Evolutionary conservation across 2,888 invertebrate genomes (phyloP).

Genomic region (Lapara coniferarum): DNA sequence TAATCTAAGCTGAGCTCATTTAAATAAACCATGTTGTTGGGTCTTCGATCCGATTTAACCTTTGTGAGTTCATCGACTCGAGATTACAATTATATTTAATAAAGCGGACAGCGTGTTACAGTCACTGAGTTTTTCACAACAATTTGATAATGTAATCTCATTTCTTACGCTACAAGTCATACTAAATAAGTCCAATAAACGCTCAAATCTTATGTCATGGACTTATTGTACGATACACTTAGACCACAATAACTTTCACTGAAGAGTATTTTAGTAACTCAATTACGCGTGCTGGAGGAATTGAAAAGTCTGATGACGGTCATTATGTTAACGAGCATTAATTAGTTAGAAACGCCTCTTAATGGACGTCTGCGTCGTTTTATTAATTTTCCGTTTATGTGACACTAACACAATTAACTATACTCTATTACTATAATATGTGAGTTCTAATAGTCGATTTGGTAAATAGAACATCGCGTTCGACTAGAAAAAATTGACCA

Average conservation of each 20-base stretch:
- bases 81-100: conserved; percentile 46
- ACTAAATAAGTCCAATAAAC: background rate
- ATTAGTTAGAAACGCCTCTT: conserved; percentile 11
- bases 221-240: background rate
- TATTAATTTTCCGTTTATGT: conserved; percentile 4
- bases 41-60: conserved; percentile 38
- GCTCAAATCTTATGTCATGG: background rate
- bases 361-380: background rate
- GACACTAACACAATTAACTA: background rate
- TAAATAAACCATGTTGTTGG: conserved; percentile 32
- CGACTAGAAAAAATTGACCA: too few relatives aligned
- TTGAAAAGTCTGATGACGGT: background rate
- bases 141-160: conserved; percentile 60
- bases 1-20: conserved; percentile 31
- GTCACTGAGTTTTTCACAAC: conserved; percentile 48
- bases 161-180: background rate
- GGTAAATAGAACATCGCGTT: too few relatives aligned
- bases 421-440: too few relatives aligned
- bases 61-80: conserved; percentile 58
- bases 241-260: conserved; percentile 7
- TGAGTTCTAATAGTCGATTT: too few relatives aligned
- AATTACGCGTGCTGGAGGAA: conserved; percentile 7
- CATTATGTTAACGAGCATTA: conserved; percentile 14
- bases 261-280: background rate
- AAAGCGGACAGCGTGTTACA: conserved; percentile 49